phyloP scores from a whole-genome alignment of 2,113 vertebrate species.

The Eulacestoma nigropectus region DNA sequence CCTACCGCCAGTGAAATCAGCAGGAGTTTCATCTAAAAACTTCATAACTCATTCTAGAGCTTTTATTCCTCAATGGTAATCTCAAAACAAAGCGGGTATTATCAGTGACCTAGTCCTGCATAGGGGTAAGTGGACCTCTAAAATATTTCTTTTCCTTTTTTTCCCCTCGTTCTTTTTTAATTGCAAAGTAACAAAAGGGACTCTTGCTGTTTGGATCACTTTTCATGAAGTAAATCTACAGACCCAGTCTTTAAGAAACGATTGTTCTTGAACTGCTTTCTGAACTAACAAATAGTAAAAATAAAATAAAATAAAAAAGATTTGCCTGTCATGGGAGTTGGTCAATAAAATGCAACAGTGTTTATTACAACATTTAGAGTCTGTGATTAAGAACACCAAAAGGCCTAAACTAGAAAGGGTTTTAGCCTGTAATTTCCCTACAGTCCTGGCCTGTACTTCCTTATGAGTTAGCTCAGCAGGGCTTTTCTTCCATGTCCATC shows the following conservation, averaged over 20 bases:
- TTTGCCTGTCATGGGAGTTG: conserved; percentile 73
- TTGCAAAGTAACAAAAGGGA: neutral
- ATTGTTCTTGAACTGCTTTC: conserved; percentile 8
- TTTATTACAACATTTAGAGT: conserved; percentile 83
- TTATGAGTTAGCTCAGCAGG: conserved; percentile 78
- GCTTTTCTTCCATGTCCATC: conserved; percentile 79
- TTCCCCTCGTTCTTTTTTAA: neutral
- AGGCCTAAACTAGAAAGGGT: conserved; percentile 79
- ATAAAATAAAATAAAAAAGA: conserved; percentile 75
- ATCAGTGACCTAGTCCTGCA: neutral
- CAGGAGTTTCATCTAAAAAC: conserved; percentile 4
- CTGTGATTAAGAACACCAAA: conserved; percentile 84
- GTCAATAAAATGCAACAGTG: conserved; percentile 79
- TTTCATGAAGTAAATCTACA: conserved; percentile 48
- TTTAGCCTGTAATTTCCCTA: conserved; percentile 83
- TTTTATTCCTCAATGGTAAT: neutral
- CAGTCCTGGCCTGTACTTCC: conserved; percentile 78
- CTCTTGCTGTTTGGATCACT: conserved; percentile 13
- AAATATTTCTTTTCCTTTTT: neutral
- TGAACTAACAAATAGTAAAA: conserved; percentile 55
- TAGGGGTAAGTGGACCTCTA: neutral
- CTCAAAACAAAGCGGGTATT: neutral
- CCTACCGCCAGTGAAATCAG: neutral
- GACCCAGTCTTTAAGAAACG: neutral
- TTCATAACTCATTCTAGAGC: neutral